A percentile compares a stretch with the other conserved stretches of the same genome.
These are phyloP conservation scores for Lysandra bellargus DNA, from an alignment of 2,888 invertebrate genomes.

Conservation along the genomic window DNA sequence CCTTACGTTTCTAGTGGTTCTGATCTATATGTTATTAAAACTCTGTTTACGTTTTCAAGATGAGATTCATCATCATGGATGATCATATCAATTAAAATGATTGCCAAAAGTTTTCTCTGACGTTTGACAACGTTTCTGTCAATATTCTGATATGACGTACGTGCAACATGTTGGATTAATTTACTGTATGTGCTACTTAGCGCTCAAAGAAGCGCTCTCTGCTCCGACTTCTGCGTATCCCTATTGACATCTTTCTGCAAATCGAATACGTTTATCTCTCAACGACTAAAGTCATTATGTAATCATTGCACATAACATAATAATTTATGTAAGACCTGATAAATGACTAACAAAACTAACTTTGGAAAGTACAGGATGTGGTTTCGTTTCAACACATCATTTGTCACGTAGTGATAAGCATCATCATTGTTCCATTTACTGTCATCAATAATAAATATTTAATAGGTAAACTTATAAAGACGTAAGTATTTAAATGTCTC, in stretches of 20 bases:
- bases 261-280: background rate
- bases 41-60: too few species aligned
- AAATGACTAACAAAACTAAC: conserved; percentile 14
- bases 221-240: too few species aligned
- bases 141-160: too few species aligned
- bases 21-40: too few species aligned
- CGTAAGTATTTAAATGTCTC: background rate
- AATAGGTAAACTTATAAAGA: background rate
- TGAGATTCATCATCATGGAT: too few species aligned
- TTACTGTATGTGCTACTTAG: too few species aligned
- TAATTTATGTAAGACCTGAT: conserved; percentile 14
- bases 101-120: too few species aligned
- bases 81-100: too few species aligned
- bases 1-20: background rate
- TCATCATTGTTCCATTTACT: background rate
- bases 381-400: conserved; percentile 19
- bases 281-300: background rate
- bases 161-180: too few species aligned
- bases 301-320: conserved; percentile 1
- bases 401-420: background rate
- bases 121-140: too few species aligned
- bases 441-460: background rate
- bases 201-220: too few species aligned
- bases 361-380: conserved; percentile 23
- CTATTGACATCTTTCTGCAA: background rate